A percentile compares a stretch with the other conserved stretches of the same genome.
These are phyloP conservation scores for Drosophila sp. DNA, from an alignment of 1,140 invertebrate genomes.

Conservation along the genomic window DNA sequence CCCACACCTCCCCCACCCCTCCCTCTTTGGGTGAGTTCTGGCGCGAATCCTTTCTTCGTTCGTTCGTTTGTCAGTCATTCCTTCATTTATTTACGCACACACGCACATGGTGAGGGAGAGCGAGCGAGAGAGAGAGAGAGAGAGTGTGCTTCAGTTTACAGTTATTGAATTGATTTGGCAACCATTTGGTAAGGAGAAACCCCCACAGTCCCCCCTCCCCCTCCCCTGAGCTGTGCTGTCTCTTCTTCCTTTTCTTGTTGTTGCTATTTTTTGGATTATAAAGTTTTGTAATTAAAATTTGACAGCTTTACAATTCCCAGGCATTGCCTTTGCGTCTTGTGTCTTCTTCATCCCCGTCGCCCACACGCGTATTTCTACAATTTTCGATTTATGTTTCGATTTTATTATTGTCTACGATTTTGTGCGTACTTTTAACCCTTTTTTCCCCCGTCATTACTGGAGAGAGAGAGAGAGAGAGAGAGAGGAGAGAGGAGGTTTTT, in stretches of 20 bases:
- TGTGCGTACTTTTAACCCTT: slow-evolving; percentile 37
- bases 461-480: too few relatives aligned
- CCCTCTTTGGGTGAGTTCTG: slow-evolving; percentile 19
- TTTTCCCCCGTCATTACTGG: neutral
- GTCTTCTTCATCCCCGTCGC: slow-evolving; percentile 28
- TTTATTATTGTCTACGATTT: slow-evolving; percentile 72
- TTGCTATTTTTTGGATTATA: slow-evolving; percentile 79
- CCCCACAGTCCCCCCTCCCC: slow-evolving; percentile 32
- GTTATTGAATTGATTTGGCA: slow-evolving; percentile 77
- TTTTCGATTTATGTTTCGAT: slow-evolving; percentile 81
- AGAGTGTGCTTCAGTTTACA: slow-evolving; percentile 21
- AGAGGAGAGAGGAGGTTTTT: neutral
- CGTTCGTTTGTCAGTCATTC: slow-evolving; percentile 49
- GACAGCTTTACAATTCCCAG: slow-evolving; percentile 81
- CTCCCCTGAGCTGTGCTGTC: slow-evolving; percentile 20
- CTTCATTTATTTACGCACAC: slow-evolving; percentile 68
- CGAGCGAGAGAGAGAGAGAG: neutral
- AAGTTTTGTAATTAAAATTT: slow-evolving; percentile 82
- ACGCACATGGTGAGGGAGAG: slow-evolving; percentile 47
- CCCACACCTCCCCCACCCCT: neutral
- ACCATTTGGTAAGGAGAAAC: slow-evolving; percentile 17
- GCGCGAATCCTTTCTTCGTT: neutral
- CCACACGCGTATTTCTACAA: slow-evolving; percentile 65
- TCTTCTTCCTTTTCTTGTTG: slow-evolving; percentile 34
- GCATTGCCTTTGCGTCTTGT: slow-evolving; percentile 36